Percentiles rank a stretch among this genome's conserved stretches.
These are phyloP conservation scores for Priocnemis perturbator DNA, from an alignment of 2,888 invertebrate species.

Conservation along the genomic window DNA sequence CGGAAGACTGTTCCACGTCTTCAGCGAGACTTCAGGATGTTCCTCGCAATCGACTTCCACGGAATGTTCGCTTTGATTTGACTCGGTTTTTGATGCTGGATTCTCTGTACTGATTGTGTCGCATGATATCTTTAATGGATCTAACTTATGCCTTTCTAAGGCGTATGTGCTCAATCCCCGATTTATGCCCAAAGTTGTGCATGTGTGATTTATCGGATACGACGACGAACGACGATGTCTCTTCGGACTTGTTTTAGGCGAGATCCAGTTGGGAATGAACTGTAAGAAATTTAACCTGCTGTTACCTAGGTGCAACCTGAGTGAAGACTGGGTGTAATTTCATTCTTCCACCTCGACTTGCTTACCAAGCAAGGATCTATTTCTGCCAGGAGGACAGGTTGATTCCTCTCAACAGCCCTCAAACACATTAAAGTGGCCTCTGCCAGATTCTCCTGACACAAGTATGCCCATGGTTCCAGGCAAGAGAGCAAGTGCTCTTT, in stretches of 20 bases:
- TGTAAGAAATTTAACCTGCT: conserved; percentile 49
- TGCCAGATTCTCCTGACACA: conserved; percentile 79
- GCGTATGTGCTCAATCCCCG: conserved; percentile 30
- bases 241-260: conserved; percentile 65
- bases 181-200: conserved; percentile 30
- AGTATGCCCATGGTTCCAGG: conserved; percentile 79
- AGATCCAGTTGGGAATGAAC: conserved; percentile 68
- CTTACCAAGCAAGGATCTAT: conserved; percentile 78
- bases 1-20: conserved; percentile 67
- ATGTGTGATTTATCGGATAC: conserved; percentile 68
- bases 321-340: too few relatives aligned
- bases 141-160: conserved; percentile 36
- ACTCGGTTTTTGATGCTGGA: conserved; percentile 7
- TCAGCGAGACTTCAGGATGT: conserved; percentile 47
- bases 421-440: conserved; percentile 81
- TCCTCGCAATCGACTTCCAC: conserved; percentile 16
- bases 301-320: too few relatives aligned
- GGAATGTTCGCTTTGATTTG: conserved; percentile 2
- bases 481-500: conserved; percentile 79
- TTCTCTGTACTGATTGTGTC: conserved; percentile 1
- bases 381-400: conserved; percentile 79
- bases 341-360: too few relatives aligned
- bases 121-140: conserved; percentile 20
- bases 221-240: conserved; percentile 71
- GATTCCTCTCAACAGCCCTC: conserved; percentile 80